phyloP scores from a whole-genome alignment of 2,888 invertebrate genomes.

The Standfussiana lucernea region DNA sequence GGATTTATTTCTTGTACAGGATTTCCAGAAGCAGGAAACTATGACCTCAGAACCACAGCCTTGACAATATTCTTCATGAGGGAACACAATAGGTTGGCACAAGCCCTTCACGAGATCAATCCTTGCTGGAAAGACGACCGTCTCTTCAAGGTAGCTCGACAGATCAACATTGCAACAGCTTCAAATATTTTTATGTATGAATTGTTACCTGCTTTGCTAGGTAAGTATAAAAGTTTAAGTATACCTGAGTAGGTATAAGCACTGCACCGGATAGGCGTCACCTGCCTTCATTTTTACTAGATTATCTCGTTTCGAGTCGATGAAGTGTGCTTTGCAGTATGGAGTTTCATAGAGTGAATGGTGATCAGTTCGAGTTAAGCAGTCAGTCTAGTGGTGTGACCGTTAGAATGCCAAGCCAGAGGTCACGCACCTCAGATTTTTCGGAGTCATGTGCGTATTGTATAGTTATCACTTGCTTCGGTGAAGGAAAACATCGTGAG shows the following conservation, averaged over 20 bases:
- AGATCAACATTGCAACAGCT: slow-evolving; percentile 82
- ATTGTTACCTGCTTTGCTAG: slow-evolving; percentile 79
- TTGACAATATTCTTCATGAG: slow-evolving; percentile 82
- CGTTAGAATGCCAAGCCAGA: too few species aligned
- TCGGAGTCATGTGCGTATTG: too few species aligned
- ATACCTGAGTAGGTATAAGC: not conserved
- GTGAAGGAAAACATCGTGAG: too few species aligned
- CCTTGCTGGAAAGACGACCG: slow-evolving; percentile 86
- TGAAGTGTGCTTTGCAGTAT: not conserved
- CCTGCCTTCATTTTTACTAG: not conserved
- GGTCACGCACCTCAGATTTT: too few species aligned
- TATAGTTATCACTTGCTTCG: too few species aligned
- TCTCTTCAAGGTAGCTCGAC: slow-evolving; percentile 81
- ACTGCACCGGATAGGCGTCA: not conserved
- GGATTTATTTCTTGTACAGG: slow-evolving; percentile 61
- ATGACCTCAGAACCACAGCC: slow-evolving; percentile 79
- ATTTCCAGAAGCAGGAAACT: slow-evolving; percentile 79
- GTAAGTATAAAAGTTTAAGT: slow-evolving; percentile 69
- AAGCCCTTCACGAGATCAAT: slow-evolving; percentile 76
- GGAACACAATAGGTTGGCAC: slow-evolving; percentile 84
- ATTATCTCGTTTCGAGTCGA: not conserved
- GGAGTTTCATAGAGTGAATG: not conserved
- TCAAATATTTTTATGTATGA: slow-evolving; percentile 83
- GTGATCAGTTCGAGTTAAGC: not conserved
- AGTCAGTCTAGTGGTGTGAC: too few species aligned